Evolutionary conservation across 2,797 vertebrate species (phyloP).

Genomic region (Cygnus olor): DNA sequence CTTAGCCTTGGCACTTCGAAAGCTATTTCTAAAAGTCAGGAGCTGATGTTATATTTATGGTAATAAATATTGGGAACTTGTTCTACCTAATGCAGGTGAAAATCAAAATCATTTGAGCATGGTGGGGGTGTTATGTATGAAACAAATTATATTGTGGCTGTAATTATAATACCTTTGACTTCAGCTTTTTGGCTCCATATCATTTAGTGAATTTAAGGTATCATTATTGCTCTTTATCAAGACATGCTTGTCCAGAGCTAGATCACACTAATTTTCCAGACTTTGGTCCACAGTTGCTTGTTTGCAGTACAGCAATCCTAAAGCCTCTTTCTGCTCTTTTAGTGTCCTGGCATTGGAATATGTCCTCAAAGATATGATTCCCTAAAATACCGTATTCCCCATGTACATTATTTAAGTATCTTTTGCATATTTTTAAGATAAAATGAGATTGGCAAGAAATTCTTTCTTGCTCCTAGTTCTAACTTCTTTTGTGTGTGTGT

Average conservation of each 20-base stretch:
- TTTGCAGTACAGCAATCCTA: background rate
- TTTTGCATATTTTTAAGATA: background rate
- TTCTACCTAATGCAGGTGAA: background rate
- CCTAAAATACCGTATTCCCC: background rate
- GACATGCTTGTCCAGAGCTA: background rate
- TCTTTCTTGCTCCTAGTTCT: background rate
- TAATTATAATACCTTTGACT: background rate
- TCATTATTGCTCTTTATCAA: background rate
- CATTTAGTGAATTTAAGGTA: background rate
- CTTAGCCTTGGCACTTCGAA: background rate
- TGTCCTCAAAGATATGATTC: background rate
- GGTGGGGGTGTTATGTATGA: background rate
- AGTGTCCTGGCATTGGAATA: background rate
- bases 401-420: rapidly evolving
- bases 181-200: background rate
- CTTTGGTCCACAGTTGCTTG: background rate
- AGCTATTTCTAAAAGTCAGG: background rate
- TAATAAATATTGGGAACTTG: background rate
- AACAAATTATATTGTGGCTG: background rate
- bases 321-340: background rate
- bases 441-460: background rate
- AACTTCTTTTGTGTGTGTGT: background rate
- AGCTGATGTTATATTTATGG: background rate
- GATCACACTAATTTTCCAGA: background rate
- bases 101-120: background rate